These are phyloP conservation scores for Boleophthalmus pectinirostris DNA, from an alignment of 2,113 vertebrate species.

Conservation along the genomic window DNA sequence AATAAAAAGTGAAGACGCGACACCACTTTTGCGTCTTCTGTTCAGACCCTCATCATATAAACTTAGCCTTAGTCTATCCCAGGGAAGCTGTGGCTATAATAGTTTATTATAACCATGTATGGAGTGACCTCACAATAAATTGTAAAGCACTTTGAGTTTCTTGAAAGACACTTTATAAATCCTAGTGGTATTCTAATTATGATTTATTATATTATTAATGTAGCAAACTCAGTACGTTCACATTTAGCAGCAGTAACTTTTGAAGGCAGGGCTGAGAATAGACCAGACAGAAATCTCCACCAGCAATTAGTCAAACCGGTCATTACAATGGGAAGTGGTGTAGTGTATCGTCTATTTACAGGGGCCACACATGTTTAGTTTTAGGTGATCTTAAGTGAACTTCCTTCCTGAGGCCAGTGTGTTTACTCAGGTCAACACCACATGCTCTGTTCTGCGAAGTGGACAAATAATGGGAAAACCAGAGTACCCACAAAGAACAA, in stretches of 20 bases:
- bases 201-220: too few species aligned
- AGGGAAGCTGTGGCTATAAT: too few species aligned
- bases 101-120: too few species aligned
- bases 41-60: too few species aligned
- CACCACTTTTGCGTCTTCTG: too few species aligned
- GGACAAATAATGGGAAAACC: constrained; percentile 41
- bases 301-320: not conserved
- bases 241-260: not conserved
- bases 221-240: too few species aligned
- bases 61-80: too few species aligned
- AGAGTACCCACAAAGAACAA: constrained; percentile 25
- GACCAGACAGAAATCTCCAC: not conserved
- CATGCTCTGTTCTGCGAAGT: constrained; percentile 28
- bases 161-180: too few species aligned
- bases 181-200: too few species aligned
- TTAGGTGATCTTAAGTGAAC: not conserved
- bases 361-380: not conserved
- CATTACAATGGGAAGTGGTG: not conserved
- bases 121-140: too few species aligned
- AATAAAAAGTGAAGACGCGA: too few species aligned
- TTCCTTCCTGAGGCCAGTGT: constrained; percentile 16
- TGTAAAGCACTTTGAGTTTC: too few species aligned
- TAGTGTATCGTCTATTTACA: not conserved
- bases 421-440: constrained; percentile 31
- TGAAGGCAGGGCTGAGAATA: not conserved